Conservation (phyloP, 1,140 invertebrate species). For the Ostrea denselamellosa region DNA sequence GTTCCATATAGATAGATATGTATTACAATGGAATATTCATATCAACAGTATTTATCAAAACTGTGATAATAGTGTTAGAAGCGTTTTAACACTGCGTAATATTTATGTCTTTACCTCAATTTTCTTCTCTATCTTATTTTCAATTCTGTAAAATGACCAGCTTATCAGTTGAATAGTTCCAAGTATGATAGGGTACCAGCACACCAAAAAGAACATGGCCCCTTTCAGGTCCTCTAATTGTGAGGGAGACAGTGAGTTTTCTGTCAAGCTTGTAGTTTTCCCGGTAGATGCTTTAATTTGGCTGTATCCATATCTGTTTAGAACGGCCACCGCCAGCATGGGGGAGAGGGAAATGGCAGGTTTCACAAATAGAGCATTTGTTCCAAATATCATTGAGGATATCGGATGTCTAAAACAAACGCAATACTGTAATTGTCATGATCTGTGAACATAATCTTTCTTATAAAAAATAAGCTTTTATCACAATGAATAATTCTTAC, state of each 20-base stretch:
- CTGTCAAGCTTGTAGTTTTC: neutral
- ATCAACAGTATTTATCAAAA: too few relatives aligned
- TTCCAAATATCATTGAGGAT: slow-evolving; percentile 77
- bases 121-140: slow-evolving; percentile 38
- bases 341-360: slow-evolving; percentile 76
- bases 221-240: slow-evolving; percentile 50
- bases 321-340: slow-evolving; percentile 73
- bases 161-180: slow-evolving; percentile 63
- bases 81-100: neutral
- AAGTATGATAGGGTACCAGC: slow-evolving; percentile 62
- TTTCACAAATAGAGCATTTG: slow-evolving; percentile 77
- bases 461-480: too few relatives aligned
- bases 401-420: slow-evolving; percentile 71
- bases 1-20: too few relatives aligned
- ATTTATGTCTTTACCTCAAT: neutral
- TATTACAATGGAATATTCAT: too few relatives aligned
- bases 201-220: slow-evolving; percentile 68
- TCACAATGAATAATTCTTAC: too few relatives aligned
- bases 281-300: slow-evolving; percentile 46
- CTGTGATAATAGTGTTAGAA: too few relatives aligned
- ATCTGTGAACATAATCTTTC: too few relatives aligned
- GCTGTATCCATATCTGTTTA: slow-evolving; percentile 73
- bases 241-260: neutral
- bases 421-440: neutral
- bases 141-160: slow-evolving; percentile 67